These are phyloP conservation scores for Drymodes brunneopygia DNA, from an alignment of 2,113 vertebrate genomes.

Conservation along the genomic window DNA sequence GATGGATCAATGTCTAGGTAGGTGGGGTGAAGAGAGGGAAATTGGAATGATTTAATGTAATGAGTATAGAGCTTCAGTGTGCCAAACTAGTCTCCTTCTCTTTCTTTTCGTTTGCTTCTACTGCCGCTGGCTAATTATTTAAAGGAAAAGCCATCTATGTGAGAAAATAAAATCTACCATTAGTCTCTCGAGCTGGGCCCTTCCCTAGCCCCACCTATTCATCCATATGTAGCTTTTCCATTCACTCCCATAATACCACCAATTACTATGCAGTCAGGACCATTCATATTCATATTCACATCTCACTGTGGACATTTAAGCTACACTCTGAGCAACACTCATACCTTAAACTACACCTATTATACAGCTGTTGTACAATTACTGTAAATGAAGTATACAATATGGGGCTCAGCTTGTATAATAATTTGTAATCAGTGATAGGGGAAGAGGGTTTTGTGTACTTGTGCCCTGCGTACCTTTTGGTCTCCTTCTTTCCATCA, in stretches of 20 bases:
- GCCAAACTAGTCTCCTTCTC: slow-evolving; percentile 14
- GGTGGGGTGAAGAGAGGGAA: not conserved
- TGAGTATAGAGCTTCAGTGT: slow-evolving; percentile 1
- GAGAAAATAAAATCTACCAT: slow-evolving; percentile 67
- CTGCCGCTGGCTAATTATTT: slow-evolving; percentile 55
- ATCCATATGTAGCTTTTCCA: slow-evolving; percentile 77
- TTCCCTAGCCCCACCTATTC: slow-evolving; percentile 69
- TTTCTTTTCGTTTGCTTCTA: slow-evolving; percentile 11
- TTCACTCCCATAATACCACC: slow-evolving; percentile 75
- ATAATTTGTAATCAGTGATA: slow-evolving; percentile 60
- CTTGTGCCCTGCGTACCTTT: slow-evolving; percentile 9
- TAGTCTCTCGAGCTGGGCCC: slow-evolving; percentile 63
- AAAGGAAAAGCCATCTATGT: slow-evolving; percentile 54
- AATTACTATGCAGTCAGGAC: slow-evolving; percentile 78
- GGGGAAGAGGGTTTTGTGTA: slow-evolving; percentile 1
- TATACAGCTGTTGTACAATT: slow-evolving; percentile 80
- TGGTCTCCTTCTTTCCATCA: not conserved
- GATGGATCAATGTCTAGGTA: slow-evolving; percentile 15
- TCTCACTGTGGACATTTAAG: slow-evolving; percentile 77
- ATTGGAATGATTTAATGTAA: slow-evolving; percentile 9
- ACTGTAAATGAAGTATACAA: slow-evolving; percentile 71
- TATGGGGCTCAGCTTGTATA: slow-evolving; percentile 53
- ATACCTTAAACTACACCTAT: slow-evolving; percentile 76
- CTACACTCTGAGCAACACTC: slow-evolving; percentile 73
- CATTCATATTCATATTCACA: slow-evolving; percentile 76